phyloP scores from a whole-genome alignment of 2,113 vertebrate genomes.

The Proteles cristata region DNA sequence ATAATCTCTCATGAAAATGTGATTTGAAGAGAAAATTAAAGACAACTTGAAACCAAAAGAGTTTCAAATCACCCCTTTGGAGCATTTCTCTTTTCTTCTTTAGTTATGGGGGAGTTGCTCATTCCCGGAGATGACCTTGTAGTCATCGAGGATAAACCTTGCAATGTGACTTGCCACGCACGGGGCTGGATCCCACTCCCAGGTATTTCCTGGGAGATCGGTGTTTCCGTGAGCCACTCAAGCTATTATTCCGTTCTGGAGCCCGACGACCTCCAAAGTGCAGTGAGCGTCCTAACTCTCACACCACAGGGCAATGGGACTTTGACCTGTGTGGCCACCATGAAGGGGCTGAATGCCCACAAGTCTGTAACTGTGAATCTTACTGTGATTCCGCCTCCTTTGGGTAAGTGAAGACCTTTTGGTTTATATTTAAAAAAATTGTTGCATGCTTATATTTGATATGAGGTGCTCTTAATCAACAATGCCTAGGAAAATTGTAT shows the following conservation, averaged over 20 bases:
- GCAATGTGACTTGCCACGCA: slow-evolving; percentile 88
- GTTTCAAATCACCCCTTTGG: slow-evolving; percentile 25
- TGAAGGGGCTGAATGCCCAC: slow-evolving; percentile 84
- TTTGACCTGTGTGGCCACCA: slow-evolving; percentile 89
- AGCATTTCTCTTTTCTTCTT: slow-evolving; percentile 80
- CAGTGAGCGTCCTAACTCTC: slow-evolving; percentile 87
- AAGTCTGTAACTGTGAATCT: slow-evolving; percentile 84
- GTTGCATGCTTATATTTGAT: not conserved
- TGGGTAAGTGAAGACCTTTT: slow-evolving; percentile 81
- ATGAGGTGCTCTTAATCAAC: not conserved
- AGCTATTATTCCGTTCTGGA: slow-evolving; percentile 83
- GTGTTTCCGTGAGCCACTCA: slow-evolving; percentile 79
- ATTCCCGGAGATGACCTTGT: slow-evolving; percentile 82
- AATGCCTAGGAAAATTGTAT: accelerated
- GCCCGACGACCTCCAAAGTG: slow-evolving; percentile 78
- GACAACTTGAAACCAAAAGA: not conserved
- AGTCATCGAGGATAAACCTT: slow-evolving; percentile 82
- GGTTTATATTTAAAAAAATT: not conserved
- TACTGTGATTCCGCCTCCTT: slow-evolving; percentile 81
- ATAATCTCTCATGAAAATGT: not conserved
- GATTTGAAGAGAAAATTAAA: not conserved
- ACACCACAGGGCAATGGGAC: slow-evolving; percentile 82
- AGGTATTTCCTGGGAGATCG: slow-evolving; percentile 87
- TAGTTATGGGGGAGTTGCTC: slow-evolving; percentile 90
- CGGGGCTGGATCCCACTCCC: slow-evolving; percentile 90